A percentile compares a stretch with the other conserved stretches of the same genome.
phyloP scores from a whole-genome alignment of 2,113 vertebrate genomes.

The Rhinolophus ferrumequinum region DNA sequence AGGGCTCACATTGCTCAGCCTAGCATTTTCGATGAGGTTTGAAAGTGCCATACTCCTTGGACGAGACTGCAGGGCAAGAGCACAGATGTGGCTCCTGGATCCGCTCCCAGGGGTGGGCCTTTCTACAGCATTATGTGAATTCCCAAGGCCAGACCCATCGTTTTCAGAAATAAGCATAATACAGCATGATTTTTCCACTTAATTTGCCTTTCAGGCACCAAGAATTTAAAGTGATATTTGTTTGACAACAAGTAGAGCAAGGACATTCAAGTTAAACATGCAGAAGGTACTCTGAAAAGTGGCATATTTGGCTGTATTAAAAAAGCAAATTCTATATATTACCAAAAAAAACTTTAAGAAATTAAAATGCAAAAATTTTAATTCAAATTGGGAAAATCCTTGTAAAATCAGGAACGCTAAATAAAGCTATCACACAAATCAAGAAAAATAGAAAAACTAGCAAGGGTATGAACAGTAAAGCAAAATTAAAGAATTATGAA shows the following conservation, averaged over 20 bases:
- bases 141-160: neutral
- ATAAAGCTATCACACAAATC: neutral
- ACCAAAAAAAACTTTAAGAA: neutral
- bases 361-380: neutral
- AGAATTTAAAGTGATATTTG: conserved; percentile 23
- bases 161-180: neutral
- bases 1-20: neutral
- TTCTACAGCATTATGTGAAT: neutral
- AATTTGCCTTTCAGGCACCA: neutral
- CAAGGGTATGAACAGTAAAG: neutral
- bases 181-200: neutral
- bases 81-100: neutral
- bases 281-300: neutral
- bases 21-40: rapidly evolving
- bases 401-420: neutral
- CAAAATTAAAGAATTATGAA: neutral
- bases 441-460: conserved; percentile 38
- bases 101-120: neutral
- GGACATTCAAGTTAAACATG: neutral
- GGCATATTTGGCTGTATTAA: neutral
- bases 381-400: neutral
- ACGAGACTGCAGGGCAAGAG: neutral
- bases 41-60: rapidly evolving
- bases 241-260: neutral
- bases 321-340: neutral